Evolutionary conservation across 2,113 vertebrate genomes (phyloP), one percentile per base, ranked within the genome.

Genomic region (Chlamydotis undulata): DNA sequence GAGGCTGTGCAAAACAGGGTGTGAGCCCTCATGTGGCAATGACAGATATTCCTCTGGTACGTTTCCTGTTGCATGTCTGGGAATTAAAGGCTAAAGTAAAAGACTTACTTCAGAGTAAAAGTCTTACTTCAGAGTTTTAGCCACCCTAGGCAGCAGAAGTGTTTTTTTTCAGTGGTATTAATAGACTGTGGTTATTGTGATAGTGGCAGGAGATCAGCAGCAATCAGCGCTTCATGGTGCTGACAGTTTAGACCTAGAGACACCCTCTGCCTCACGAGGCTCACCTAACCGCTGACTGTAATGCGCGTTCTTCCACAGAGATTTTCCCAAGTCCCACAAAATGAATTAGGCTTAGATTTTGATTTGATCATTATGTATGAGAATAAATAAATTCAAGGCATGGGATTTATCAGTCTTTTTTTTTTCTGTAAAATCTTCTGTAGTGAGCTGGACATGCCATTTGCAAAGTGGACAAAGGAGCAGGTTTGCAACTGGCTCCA

Each of bases 401-500:
- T 0, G 1, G 26, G 60, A 53, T 87, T 91, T 49, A 89, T 57
- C 35, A 45, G 12, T 60, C 5, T 59, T 29, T 59, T 59, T 37
- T 59, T 60, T 70, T 70, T 77, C 59, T 10, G 18, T 95, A 14
- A 93, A 63, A 63, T 56, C 63, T 75, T 73, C 61, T 1, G 1
- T 90, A 99, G 99, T 97, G 99, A 99, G 19, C 96, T 99, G 97
- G 99, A 99, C 76, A 98, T 98, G 96, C 99, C 99, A 0, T 99
- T 99, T 35, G 99, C 99, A 55, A 99, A 99, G 73, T 99, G 99
- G 99, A 98, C 98, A 1, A 99, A 99, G 93, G 99, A 99, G 55
- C 99, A 99, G 95, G 99, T 99, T 83, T 99, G 99, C 92, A 98
- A 93, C 75, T 99, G 99, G 99, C 98, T 99, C 41, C 98, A 99